A percentile compares a stretch with the other conserved stretches of the same genome.
Evolutionary conservation across 2,888 invertebrate species (phyloP).

Genomic region (Synanthedon vespiformis): DNA sequence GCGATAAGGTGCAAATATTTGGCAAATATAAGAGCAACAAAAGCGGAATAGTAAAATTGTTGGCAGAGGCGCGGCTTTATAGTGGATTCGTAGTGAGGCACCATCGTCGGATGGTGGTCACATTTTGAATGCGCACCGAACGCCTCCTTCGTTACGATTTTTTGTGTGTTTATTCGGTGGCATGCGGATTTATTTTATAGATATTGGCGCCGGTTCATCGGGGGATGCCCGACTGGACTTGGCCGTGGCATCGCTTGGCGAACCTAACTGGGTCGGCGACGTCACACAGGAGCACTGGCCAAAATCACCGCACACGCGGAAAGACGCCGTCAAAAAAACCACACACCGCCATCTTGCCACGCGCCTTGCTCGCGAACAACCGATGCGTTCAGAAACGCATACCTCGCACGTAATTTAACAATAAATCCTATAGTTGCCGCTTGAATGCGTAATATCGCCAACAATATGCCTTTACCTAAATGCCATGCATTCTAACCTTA

Average conservation of each 20-base stretch:
- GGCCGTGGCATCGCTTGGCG: constrained; percentile 68
- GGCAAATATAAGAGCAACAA: constrained; percentile 56
- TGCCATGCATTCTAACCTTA: constrained; percentile 43
- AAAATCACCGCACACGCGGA: constrained; percentile 63
- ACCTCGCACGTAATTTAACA: constrained; percentile 59
- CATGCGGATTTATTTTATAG: constrained; percentile 68
- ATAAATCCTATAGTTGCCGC: constrained; percentile 57
- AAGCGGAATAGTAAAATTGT: constrained; percentile 50
- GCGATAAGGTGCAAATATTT: constrained; percentile 56
- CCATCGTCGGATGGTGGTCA: constrained; percentile 1
- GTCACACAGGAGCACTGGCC: constrained; percentile 63
- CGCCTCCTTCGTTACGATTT: constrained; percentile 63
- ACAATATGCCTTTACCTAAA: constrained; percentile 58
- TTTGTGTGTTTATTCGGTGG: constrained; percentile 47
- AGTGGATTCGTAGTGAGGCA: constrained; percentile 20
- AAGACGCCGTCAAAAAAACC: constrained; percentile 50
- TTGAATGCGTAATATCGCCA: constrained; percentile 47
- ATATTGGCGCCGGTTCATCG: constrained; percentile 68
- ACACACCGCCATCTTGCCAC: constrained; percentile 47
- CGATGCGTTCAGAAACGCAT: constrained; percentile 14
- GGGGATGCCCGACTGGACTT: constrained; percentile 67
- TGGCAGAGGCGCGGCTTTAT: constrained; percentile 35
- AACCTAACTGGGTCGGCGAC: constrained; percentile 63
- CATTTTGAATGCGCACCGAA: constrained; percentile 18
- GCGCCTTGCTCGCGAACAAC: constrained; percentile 38